phyloP scores from a whole-genome alignment of 2,113 vertebrate species.

The Montifringilla adamsi region DNA sequence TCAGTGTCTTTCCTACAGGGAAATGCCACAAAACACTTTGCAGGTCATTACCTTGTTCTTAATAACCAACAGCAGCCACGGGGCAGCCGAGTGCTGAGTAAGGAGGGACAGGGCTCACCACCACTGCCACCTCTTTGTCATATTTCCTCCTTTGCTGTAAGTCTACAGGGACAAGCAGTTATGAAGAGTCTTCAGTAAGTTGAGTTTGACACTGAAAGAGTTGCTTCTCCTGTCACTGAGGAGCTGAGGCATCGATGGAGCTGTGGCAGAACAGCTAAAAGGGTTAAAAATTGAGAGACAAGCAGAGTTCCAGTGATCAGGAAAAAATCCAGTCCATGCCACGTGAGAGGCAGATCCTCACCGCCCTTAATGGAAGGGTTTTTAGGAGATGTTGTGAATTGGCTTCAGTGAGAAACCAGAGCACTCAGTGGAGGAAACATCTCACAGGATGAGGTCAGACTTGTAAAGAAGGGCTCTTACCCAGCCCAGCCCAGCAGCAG shows the following conservation, averaged over 20 bases:
- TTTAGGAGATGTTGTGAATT: background rate
- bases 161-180: background rate
- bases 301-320: constrained; percentile 11
- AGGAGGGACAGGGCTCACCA: background rate
- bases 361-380: background rate
- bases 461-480: background rate
- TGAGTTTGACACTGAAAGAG: background rate
- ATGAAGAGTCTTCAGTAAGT: background rate
- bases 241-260: constrained; percentile 30
- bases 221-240: constrained; percentile 6
- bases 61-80: background rate
- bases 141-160: background rate
- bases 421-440: background rate
- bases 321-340: background rate
- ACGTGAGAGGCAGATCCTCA: background rate
- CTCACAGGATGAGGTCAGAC: constrained; percentile 41
- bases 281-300: background rate
- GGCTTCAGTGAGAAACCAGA: background rate
- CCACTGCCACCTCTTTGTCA: background rate
- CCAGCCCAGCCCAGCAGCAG: background rate
- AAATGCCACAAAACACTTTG: background rate
- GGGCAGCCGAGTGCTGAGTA: background rate
- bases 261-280: constrained; percentile 11
- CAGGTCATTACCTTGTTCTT: background rate
- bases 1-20: background rate